Base-by-base conservation (phyloP, 2,797 vertebrate genomes). In the Sebastes vulpes region DNA sequence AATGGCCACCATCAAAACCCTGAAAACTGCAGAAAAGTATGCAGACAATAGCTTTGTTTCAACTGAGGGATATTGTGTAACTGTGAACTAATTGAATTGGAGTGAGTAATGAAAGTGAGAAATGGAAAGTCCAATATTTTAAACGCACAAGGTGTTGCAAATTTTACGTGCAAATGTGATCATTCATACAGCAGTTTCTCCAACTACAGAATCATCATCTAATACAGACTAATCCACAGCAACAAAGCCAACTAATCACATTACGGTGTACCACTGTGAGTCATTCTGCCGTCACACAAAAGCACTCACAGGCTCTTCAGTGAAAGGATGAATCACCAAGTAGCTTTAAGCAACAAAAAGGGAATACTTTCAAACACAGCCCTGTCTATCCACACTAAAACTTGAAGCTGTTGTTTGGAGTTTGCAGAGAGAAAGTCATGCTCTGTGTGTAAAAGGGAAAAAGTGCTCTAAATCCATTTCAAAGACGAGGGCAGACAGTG, bases 381-480 rank as follows among this genome's bases (percentile, higher is more conserved):
- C 14, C 81, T 21, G 60, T 65, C 75, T 75, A 29, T 69, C 28
- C 23, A 82, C 29, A 58, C 63, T 53, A 25, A 58, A 54, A 74
- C 80, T 81, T 28, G 77, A 82, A 81, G 72, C 82, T 73, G 82
- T 67, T 83, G 75, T 89, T 75, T 86, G 60, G 59, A 57, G 69
- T 87, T 82, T 42, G 66, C 74, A 52, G 75, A 66, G 64, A 75
- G 76, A 81, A 69, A 86, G 86, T 91, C 84, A 81, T 53, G 60
- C 75, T 85, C 83, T 68, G 82, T 72, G 82, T 88, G 87, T 90
- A 74, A 89, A 85, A 83, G 71, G 76, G 7, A 77, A 84, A 83
- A 84, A 85, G 84, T 80, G 71, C 79, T 89, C 71, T 60, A 86
- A 91, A 92, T 88, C 84, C 79, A 90, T 92, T 89, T 92, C 81